phyloP scores from a whole-genome alignment of 2,797 vertebrate genomes.

The Graptemys geographica region DNA sequence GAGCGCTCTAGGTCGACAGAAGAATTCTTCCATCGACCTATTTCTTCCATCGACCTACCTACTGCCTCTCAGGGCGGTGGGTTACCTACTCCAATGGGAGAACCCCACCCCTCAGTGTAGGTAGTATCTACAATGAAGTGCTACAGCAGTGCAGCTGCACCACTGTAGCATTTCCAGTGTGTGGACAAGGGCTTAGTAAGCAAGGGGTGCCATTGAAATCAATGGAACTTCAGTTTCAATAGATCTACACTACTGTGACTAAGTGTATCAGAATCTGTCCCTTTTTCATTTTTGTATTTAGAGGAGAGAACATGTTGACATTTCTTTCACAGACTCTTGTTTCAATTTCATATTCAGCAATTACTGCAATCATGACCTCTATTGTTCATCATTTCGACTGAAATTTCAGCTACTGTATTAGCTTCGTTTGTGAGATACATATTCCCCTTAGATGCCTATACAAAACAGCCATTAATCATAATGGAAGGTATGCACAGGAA shows the following conservation, averaged over 20 bases:
- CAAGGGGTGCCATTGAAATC: constrained; percentile 63
- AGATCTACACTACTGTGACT: constrained; percentile 51
- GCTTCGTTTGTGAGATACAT: constrained; percentile 59
- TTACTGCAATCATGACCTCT: constrained; percentile 72
- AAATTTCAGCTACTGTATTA: constrained; percentile 62
- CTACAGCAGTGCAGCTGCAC: background rate
- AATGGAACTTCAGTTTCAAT: constrained; percentile 50
- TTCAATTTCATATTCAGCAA: constrained; percentile 62
- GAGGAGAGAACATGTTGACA: constrained; percentile 33
- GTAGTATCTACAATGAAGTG: background rate
- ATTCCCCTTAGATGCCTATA: constrained; percentile 66
- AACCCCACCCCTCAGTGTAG: background rate
- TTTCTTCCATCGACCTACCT: background rate
- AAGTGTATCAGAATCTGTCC: constrained; percentile 58
- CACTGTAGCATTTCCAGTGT: background rate
- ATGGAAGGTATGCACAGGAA: constrained; percentile 58
- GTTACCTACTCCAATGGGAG: background rate
- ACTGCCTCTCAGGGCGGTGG: background rate
- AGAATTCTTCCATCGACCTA: background rate
- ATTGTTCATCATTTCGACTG: constrained; percentile 57
- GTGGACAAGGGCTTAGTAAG: background rate
- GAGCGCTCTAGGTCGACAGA: background rate
- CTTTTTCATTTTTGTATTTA: constrained; percentile 42
- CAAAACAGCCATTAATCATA: constrained; percentile 66
- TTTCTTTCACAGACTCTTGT: constrained; percentile 51